Base-by-base conservation (phyloP, 2,888 invertebrate species). In the Bellardia pandia region DNA sequence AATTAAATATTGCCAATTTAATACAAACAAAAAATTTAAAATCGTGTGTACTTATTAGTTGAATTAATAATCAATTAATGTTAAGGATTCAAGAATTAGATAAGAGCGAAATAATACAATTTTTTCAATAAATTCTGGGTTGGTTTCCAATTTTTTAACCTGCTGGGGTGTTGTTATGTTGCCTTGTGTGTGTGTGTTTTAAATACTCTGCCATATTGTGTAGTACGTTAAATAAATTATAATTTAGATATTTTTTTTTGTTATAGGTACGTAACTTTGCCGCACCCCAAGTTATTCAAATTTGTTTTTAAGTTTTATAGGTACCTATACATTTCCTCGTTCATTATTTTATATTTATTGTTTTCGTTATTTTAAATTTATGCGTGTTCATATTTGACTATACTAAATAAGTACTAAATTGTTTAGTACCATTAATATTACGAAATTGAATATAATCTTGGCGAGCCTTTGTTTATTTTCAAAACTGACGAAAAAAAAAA, bases 231-330 rank as follows among this genome's bases (percentile, higher is more conserved):
- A 23, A 23, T 23, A 23, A 23, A 23, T 23, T 23, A 23, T 37
- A 37, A 4, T 3, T 48, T 60, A 75, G 60, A 48, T 9, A 60
- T 53, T 74, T 71, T 62, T 64, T 60, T 37, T n/a, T 71, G 60
- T 30, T 56, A 5, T 53, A n/a, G n/a, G n/a, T n/a, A 56, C 30
- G 45, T 33, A 48, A 69, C 56, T 69, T 76, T 75, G 75, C 82
- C 82, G 75, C 82, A 82, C 82, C 82, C 75, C 66, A 82, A 64
- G n/a, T 30, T 40, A 60, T 62, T 69, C 30, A 53, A 64, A 14
- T 68, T 37, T 51, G 48, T 58, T 56, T 56, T 74, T 14, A 0
- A 6, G 2, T 3, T 37, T 30, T 37, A 53, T 16, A 53, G n/a
- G n/a, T 30, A 30, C n/a, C n/a, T 30, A 30, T 58, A 58, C 23